A percentile compares a stretch with the other conserved stretches of the same genome.
phyloP scores from a whole-genome alignment of 2,888 invertebrate species.

The Drosophila prolongata region DNA sequence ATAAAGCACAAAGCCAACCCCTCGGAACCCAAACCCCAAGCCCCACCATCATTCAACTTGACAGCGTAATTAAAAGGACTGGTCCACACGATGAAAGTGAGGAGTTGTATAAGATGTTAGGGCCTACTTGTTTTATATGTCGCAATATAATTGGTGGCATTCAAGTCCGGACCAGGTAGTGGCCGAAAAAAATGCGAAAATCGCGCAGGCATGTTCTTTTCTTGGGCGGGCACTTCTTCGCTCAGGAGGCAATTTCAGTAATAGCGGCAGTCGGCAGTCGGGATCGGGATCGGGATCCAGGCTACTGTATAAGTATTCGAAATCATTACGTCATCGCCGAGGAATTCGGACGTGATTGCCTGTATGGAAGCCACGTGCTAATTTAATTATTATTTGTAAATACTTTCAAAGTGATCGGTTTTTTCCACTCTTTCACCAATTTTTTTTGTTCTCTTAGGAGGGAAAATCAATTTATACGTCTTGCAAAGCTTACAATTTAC shows the following conservation, averaged over 20 bases:
- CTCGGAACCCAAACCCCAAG: constrained; percentile 13
- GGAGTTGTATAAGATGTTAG: constrained; percentile 51
- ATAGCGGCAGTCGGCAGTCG: constrained; percentile 59
- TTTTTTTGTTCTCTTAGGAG: background rate
- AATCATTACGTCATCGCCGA: constrained; percentile 65
- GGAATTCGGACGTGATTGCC: constrained; percentile 55
- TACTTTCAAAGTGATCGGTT: constrained; percentile 17
- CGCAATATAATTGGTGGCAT: constrained; percentile 58
- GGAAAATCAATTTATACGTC: background rate
- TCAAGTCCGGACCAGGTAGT: constrained; percentile 33
- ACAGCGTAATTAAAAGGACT: constrained; percentile 47
- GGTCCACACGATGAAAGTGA: constrained; percentile 34
- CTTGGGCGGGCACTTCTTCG: constrained; percentile 57
- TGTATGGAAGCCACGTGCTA: constrained; percentile 43
- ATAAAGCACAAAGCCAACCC: background rate
- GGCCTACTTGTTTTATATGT: constrained; percentile 45
- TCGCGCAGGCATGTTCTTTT: constrained; percentile 48
- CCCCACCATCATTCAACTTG: constrained; percentile 43
- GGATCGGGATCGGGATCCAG: constrained; percentile 47
- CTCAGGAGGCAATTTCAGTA: constrained; percentile 72
- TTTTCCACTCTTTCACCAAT: background rate
- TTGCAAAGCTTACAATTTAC: too few species aligned
- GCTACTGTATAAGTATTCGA: constrained; percentile 72
- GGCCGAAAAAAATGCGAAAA: constrained; percentile 37
- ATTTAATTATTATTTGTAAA: constrained; percentile 42